phyloP scores from a whole-genome alignment of 2,113 vertebrate genomes.

The Ellobius talpinus region DNA sequence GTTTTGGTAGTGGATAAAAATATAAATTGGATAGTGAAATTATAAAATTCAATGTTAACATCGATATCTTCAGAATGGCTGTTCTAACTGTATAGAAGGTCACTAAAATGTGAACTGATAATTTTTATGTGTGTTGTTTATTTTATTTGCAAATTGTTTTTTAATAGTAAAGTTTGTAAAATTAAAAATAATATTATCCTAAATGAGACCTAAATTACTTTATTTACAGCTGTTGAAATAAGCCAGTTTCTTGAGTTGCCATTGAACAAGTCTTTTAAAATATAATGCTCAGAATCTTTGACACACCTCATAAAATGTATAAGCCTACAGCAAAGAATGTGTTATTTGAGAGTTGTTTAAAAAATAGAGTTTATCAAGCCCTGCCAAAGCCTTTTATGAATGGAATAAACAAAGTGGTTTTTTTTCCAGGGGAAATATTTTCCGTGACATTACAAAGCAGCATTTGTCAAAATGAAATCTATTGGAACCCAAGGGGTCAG shows the following conservation, averaged over 20 bases:
- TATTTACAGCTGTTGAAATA: slow-evolving; percentile 45
- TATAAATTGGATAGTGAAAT: background rate
- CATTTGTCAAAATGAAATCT: slow-evolving; percentile 70
- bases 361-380: slow-evolving; percentile 67
- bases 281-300: slow-evolving; percentile 53
- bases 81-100: background rate
- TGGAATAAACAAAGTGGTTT: slow-evolving; percentile 48
- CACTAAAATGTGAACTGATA: background rate
- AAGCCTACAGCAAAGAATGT: slow-evolving; percentile 62
- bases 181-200: background rate
- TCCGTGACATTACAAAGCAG: slow-evolving; percentile 63
- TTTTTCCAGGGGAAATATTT: slow-evolving; percentile 61
- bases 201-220: slow-evolving; percentile 20
- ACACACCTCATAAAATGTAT: slow-evolving; percentile 36
- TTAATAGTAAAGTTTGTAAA: background rate
- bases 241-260: background rate
- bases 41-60: background rate
- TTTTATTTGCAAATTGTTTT: background rate
- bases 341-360: slow-evolving; percentile 49
- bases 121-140: background rate
- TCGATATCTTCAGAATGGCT: background rate
- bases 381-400: slow-evolving; percentile 67
- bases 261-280: slow-evolving; percentile 41
- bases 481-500: slow-evolving; percentile 53
- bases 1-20: background rate